Percentiles rank a stretch among this genome's conserved stretches.
Conservation (phyloP, 92 coral and sea anemone species). For the Porites cylindrica region DNA sequence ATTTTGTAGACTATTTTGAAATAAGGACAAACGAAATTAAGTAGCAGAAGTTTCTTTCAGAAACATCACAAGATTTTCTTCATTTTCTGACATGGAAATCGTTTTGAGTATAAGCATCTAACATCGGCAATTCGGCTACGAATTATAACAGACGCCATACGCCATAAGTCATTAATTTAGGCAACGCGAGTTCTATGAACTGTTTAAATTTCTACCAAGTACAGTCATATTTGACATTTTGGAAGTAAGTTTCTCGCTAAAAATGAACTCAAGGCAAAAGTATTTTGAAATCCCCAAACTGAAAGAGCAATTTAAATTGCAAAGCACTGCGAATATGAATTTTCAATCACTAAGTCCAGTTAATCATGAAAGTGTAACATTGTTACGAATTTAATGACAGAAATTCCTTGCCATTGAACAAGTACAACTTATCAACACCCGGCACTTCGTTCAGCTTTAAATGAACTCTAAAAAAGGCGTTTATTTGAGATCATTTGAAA, state of each 20-base stretch:
- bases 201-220: not conserved
- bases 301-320: not conserved
- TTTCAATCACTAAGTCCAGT: not conserved
- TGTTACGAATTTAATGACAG: slow-evolving; percentile 20
- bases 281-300: not conserved
- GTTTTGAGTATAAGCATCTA: too few relatives aligned
- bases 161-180: too few relatives aligned
- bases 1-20: too few relatives aligned
- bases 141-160: too few relatives aligned
- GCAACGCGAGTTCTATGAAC: not conserved
- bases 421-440: too few relatives aligned
- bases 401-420: not conserved
- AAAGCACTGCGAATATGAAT: not conserved
- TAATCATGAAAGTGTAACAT: not conserved
- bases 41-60: not conserved
- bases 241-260: not conserved
- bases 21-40: not conserved
- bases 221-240: not conserved
- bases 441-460: too few relatives aligned
- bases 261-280: not conserved
- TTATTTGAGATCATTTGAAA: not conserved
- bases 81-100: not conserved
- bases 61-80: not conserved
- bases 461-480: not conserved
- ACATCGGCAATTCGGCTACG: too few relatives aligned